Percentiles rank a stretch among this genome's conserved stretches.
phyloP scores from a whole-genome alignment of 2,113 vertebrate species.

The Microtus pennsylvanicus region DNA sequence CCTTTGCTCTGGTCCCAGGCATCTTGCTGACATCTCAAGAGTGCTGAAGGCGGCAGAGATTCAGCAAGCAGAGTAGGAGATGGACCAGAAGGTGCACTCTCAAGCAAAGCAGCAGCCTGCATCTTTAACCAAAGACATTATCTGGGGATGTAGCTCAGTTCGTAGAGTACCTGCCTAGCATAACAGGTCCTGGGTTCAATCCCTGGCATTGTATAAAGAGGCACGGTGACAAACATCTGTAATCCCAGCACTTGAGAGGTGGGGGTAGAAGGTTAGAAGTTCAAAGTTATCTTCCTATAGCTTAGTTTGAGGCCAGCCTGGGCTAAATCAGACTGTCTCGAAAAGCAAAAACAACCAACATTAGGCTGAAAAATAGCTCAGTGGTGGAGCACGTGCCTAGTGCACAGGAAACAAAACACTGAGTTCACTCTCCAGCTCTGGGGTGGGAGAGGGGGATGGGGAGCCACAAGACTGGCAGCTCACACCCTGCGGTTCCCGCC shows the following conservation, averaged over 20 bases:
- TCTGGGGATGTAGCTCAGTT: not conserved
- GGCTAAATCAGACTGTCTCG: not conserved
- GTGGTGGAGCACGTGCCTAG: not conserved
- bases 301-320: not conserved
- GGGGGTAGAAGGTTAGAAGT: not conserved
- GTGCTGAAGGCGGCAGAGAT: not conserved
- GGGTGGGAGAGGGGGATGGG: too few relatives aligned
- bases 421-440: not conserved
- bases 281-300: not conserved
- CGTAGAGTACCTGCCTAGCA: not conserved
- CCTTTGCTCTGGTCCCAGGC: too few relatives aligned
- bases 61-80: fast-evolving
- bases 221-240: too few relatives aligned
- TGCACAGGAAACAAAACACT: not conserved
- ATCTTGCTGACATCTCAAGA: too few relatives aligned
- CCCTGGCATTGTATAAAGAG: not conserved
- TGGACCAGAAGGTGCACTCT: fast-evolving
- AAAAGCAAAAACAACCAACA: not conserved
- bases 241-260: not conserved
- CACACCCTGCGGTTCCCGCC: not conserved
- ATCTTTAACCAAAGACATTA: not conserved
- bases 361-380: not conserved
- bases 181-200: not conserved
- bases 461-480: not conserved
- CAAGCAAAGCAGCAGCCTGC: fast-evolving